Base-by-base conservation (phyloP, 2,888 invertebrate species). In the Cryptocephalus moraei region DNA sequence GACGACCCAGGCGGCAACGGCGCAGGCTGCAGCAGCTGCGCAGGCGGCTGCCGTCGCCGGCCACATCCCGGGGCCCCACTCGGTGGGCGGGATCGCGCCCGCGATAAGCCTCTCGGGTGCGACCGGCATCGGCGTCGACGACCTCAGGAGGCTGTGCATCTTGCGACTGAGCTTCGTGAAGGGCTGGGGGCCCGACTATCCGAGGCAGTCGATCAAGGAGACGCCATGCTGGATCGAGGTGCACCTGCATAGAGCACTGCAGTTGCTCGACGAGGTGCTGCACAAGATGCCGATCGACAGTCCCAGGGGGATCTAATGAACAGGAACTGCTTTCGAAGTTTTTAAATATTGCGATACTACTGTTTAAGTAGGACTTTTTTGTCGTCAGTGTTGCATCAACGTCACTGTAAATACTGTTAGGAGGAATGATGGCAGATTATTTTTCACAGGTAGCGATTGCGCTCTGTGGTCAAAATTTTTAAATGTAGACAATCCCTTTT, bases 141-240 rank as follows among this genome's bases (percentile, higher is more conserved):
- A 99, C 74, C 78, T 99, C 53, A 78, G 97, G 50, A 81, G 97
- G 51, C 80, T 99, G 50, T 99, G 97, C 72, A 96, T 99, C 67
- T 79, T 99, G 59, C 82, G 97, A 46, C 77, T 99, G 61, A 96
- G 95, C 69, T 99, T 99, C 72, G 99, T 99, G n/a, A 99, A 99
- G 75, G 99, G 99, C 56, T 99, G 99, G 99, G 99, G 97, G 45
- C 94, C 94, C 2, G 94, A 96, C 75, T 99, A 99, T 75, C 94
- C 92, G 11, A 78, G 97, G 53, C 87, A 90, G 66, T 91, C 90
- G 54, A 97, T 99, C 68, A 99, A 99, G 72, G 96, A 99, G 73
- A 99, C 97, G 6, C 99, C 99, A 0, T 93, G 93, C 73, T 93
- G 93, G 93, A 89, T 93, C 55, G 92, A 93, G 73, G 90, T 93